Evolutionary conservation across 2,113 vertebrate species (phyloP).

Genomic region (Balaenoptera acutorostrata): DNA sequence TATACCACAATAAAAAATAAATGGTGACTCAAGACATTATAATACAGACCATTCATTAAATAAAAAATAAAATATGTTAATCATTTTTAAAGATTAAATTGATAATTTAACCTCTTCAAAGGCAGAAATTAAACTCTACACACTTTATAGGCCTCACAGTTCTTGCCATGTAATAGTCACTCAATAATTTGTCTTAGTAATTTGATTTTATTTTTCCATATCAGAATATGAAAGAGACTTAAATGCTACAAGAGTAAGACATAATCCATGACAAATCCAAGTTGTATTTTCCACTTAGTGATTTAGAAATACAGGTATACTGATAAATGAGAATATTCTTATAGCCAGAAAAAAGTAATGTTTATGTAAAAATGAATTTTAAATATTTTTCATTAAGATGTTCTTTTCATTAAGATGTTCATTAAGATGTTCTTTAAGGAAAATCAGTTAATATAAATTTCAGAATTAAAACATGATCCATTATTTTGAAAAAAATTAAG

Average conservation of each 20-base stretch:
- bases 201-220: not conserved
- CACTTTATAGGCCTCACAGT: not conserved
- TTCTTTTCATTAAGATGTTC: not conserved
- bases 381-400: not conserved
- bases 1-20: not conserved
- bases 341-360: not conserved
- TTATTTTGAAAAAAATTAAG: not conserved
- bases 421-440: not conserved
- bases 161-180: not conserved
- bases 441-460: not conserved
- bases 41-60: not conserved
- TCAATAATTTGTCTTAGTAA: not conserved
- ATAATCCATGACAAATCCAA: not conserved
- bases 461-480: not conserved
- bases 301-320: not conserved
- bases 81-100: not conserved
- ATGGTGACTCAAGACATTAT: not conserved
- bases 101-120: not conserved
- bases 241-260: not conserved
- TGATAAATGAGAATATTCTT: not conserved
- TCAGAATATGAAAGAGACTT: not conserved
- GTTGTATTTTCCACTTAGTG: not conserved
- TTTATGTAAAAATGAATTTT: not conserved
- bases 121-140: not conserved
- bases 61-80: not conserved